A percentile compares a stretch with the other conserved stretches of the same genome.
phyloP scores from a whole-genome alignment of 2,113 vertebrate species.

The Haemorhous mexicanus region DNA sequence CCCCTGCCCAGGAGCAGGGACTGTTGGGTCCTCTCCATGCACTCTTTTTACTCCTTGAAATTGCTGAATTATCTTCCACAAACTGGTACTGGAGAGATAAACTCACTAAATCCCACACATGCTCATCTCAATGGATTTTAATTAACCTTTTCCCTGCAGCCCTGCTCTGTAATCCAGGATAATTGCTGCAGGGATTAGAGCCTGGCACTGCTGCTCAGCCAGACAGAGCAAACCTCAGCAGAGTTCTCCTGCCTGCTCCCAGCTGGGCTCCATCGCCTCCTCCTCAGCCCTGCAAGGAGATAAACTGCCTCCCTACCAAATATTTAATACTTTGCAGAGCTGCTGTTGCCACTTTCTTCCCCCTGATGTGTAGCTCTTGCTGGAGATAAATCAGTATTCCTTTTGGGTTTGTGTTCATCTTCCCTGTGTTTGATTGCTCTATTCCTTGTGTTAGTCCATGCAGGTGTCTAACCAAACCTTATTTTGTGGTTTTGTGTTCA shows the following conservation, averaged over 20 bases:
- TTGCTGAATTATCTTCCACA: background rate
- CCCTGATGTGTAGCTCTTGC: background rate
- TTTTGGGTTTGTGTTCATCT: background rate
- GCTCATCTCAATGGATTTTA: slow-evolving; percentile 1
- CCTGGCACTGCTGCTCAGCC: background rate
- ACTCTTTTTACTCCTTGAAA: background rate
- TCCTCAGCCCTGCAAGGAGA: slow-evolving; percentile 31
- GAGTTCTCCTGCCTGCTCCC: background rate
- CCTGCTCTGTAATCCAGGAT: slow-evolving; percentile 29
- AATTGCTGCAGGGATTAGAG: slow-evolving; percentile 28
- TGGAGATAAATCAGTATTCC: background rate
- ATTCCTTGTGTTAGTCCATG: fast-evolving
- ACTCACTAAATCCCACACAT: slow-evolving; percentile 9
- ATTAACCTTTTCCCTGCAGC: slow-evolving; percentile 40
- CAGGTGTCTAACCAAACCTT: background rate
- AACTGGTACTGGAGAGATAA: slow-evolving; percentile 31
- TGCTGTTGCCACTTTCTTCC: slow-evolving; percentile 19
- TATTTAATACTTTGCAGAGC: background rate
- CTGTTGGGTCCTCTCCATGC: background rate
- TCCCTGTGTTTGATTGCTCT: fast-evolving
- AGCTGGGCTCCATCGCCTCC: slow-evolving; percentile 54
- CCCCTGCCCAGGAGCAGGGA: background rate
- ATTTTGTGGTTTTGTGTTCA: background rate
- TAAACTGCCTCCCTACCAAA: background rate
- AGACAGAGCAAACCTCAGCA: background rate